These are phyloP conservation scores for Orgyia antiqua DNA, from an alignment of 2,888 invertebrate species.

Conservation along the genomic window DNA sequence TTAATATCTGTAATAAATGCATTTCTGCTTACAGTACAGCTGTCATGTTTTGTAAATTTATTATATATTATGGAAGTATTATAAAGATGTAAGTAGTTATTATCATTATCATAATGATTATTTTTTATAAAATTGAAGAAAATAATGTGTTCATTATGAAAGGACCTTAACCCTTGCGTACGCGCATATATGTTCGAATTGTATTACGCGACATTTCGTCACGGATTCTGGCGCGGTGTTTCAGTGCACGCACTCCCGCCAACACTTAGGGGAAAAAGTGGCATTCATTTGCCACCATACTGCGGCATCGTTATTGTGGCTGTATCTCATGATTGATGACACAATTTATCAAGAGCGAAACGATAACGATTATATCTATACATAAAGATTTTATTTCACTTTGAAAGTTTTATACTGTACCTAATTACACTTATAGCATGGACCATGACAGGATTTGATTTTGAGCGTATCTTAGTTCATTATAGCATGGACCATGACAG, in stretches of 20 bases:
- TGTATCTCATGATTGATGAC: constrained; percentile 53
- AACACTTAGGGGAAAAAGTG: constrained; percentile 41
- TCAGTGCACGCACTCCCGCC: constrained; percentile 7
- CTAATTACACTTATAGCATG: too few relatives aligned
- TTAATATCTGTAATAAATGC: too few relatives aligned
- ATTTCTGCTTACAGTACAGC: too few relatives aligned
- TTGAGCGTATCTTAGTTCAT: too few relatives aligned
- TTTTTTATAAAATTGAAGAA: constrained; percentile 26
- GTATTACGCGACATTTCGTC: constrained; percentile 63
- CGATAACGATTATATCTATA: constrained; percentile 7
- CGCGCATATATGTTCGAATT: constrained; percentile 24
- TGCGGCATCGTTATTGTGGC: constrained; percentile 32
- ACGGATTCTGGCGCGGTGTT: constrained; percentile 33
- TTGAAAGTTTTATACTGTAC: too few relatives aligned
- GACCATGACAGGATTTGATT: too few relatives aligned
- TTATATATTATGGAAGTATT: too few relatives aligned
- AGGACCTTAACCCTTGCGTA: constrained; percentile 41
- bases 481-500: too few relatives aligned
- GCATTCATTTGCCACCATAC: constrained; percentile 39
- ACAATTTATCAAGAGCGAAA: constrained; percentile 30
- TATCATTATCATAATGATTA: constrained; percentile 13
- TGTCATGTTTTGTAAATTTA: too few relatives aligned
- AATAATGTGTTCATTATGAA: constrained; percentile 56
- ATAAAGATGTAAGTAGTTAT: too few relatives aligned
- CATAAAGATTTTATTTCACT: too few relatives aligned